Base-by-base conservation (phyloP, 1,140 invertebrate species). In the Temnothorax curvispinosus region DNA sequence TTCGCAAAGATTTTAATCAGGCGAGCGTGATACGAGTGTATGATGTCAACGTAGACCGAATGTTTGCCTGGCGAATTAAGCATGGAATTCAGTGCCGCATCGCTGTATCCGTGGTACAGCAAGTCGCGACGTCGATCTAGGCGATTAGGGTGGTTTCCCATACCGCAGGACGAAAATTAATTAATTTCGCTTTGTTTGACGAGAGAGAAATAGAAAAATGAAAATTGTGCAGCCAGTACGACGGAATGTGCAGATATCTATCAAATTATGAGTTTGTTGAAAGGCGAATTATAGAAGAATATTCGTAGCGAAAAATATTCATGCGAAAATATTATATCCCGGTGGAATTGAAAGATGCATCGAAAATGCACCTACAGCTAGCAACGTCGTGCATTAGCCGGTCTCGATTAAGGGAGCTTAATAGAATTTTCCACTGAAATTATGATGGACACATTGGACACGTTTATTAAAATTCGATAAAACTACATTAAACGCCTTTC, bases 381-480 rank as follows among this genome's bases (percentile, higher is more conserved):
- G 44, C 15, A 69, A 13, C 50, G n/a, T 1, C 7, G n/a, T 47
- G 27, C 38, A 74, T 82, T 60, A 82, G 11, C 52, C 15, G n/a
- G 38, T 21, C 41, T 50, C 69, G 80, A 84, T 74, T 74, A 60
- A 60, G n/a, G 7, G 15, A 74, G 38, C 52, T 74, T 74, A 27
- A 74, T 18, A 47, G 38, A 13, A 85, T 85, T 85, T 78, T 56
- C 54, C 62, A 44, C 9, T 21, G 74, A 54, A 85, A 85, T 65
- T 65, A 67, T 77, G 72, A 85, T 44, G 74, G 74, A 85, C 62
- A 15, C 44, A 21, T 54, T 78, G 74, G 74, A 85, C 62, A 15
- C 44, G 35, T 54, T 78, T 85, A 85, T 77, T 60, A 86, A 86
- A 86, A 58, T 71, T 69, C 60, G 41, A 80, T 76, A 80, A 85